Base-by-base conservation (phyloP, 2,797 vertebrate genomes). In the Platalea minor region DNA sequence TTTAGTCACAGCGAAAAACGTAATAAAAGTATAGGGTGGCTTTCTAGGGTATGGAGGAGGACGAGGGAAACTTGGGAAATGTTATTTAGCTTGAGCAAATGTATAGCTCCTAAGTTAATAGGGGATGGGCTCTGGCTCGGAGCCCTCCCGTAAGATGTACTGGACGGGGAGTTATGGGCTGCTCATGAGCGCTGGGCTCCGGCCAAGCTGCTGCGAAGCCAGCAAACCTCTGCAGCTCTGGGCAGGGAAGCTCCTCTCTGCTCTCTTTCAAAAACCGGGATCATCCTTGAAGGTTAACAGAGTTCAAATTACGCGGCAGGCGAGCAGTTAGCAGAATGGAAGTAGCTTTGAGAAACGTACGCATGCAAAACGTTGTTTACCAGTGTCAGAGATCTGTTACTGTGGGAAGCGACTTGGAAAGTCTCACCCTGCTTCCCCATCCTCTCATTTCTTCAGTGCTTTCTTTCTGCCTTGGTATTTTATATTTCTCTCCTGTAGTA, bases 251-350 rank as follows among this genome's bases (percentile, higher is more conserved):
- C 41, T 92, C 79, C 76, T 93, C 85, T 74, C 43, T 6, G 25
- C 54, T 87, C 65, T 17, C 64, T 35, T 85, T 93, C 86, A 53
- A 61, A 48, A 53, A 80, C 43, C 4, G 17, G 83, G 94, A 91
- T 93, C 68, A 86, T 88, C 72, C 59, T 59, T 10, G 69, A 82
- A 93, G 91, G 89, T 94, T 94, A 94, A 93, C 13, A 83, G 81
- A 86, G 89, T 89, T 96, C 91, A 77, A 82, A 67, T 56, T 17
- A 77, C 41, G 86, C 20, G 79, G 87, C 50, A 90, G 88, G 61
- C 39, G 37, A 84, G 82, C 41, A 29, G 74, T 54, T 41, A 80
- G 83, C 50, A 51, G 83, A 77, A 72, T 45, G 33, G 91, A 88
- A 91, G 85, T 6, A 74, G 78, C 79, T 74, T 7, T 45, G 46